A percentile compares a stretch with the other conserved stretches of the same genome.
phyloP scores from a whole-genome alignment of 2,113 vertebrate genomes.

The Chionis minor region DNA sequence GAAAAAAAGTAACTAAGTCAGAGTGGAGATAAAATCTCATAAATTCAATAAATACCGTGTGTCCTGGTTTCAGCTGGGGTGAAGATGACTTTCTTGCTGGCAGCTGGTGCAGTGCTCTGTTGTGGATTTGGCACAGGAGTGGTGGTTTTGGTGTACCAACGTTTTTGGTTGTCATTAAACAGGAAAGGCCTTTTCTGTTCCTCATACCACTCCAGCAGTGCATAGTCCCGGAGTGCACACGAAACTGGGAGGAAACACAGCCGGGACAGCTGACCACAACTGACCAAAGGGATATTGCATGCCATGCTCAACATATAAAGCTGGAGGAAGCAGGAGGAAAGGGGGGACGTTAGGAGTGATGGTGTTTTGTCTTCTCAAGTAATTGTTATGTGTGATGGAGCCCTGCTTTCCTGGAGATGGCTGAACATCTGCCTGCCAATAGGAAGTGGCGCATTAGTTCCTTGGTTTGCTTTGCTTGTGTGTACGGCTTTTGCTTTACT shows the following conservation, averaged over 20 bases:
- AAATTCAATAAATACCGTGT: neutral
- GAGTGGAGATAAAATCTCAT: too few relatives aligned
- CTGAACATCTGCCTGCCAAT: neutral
- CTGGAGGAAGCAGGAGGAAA: neutral
- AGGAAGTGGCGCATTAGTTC: neutral
- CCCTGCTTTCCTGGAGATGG: too few relatives aligned
- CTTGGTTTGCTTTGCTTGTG: neutral
- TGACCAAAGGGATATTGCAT: neutral
- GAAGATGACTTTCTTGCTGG: neutral
- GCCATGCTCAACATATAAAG: neutral
- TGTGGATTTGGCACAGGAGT: too few relatives aligned
- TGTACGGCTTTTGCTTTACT: neutral
- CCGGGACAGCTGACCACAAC: neutral
- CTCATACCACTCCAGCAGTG: neutral
- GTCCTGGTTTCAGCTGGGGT: neutral
- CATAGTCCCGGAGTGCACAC: neutral
- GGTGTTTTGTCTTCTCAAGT: too few relatives aligned
- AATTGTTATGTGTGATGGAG: too few relatives aligned
- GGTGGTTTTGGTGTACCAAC: too few relatives aligned
- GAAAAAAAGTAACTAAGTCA: too few relatives aligned
- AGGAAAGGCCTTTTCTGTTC: neutral
- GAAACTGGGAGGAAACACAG: neutral
- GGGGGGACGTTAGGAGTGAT: neutral
- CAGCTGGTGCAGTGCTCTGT: neutral
- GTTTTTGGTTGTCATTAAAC: neutral